Evolutionary conservation across 2,113 vertebrate species (phyloP), one percentile per base, ranked within the genome.

Genomic region (Anthoscopus minutus): DNA sequence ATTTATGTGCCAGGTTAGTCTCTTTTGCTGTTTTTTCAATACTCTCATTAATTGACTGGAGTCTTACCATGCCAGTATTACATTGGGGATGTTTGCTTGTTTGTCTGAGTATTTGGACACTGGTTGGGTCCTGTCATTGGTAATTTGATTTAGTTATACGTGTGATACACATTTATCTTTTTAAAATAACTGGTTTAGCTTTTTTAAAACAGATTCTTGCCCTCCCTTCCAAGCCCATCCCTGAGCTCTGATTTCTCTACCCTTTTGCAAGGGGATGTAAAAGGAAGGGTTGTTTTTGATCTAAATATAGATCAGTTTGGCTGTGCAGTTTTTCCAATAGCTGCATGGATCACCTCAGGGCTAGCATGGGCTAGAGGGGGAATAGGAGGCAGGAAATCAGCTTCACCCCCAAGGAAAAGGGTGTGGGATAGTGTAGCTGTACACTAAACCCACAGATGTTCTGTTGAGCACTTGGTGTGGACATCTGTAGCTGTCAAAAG

Each of bases 81-180:
- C 15, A 1, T 5, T 57, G 45, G 22, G 47, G 51, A 3, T n/a
- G 20, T 72, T 60, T 47, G 10, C 13, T 40, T 81, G 10, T 74
- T 69, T 74, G 18, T 50, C 1, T 3, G 7, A 61, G 4, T 79
- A 1, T 77, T 44, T 82, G 74, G 31, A 33, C n/a, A 22, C 38
- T 69, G 21, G 1, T 48, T 84, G 35, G 8, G 38, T 24, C 24
- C 21, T 70, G 60, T 56, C 11, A 7, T 6, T 61, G 19, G 33
- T 74, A 38, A 23, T 74, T 6, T 23, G 51, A 51, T 71, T 54
- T 35, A 53, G 11, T 57, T 48, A 11, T 3, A 1, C 2, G 9
- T 20, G 11, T n/a, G 19, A 16, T 45, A 13, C 0, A 25, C 10
- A 22, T 11, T 48, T 19, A 13, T 10, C 0, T 28, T 81, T 81